Percentiles rank a stretch among this genome's conserved stretches.
phyloP scores from a whole-genome alignment of 2,888 invertebrate genomes.

The Athrips mouffetella region DNA sequence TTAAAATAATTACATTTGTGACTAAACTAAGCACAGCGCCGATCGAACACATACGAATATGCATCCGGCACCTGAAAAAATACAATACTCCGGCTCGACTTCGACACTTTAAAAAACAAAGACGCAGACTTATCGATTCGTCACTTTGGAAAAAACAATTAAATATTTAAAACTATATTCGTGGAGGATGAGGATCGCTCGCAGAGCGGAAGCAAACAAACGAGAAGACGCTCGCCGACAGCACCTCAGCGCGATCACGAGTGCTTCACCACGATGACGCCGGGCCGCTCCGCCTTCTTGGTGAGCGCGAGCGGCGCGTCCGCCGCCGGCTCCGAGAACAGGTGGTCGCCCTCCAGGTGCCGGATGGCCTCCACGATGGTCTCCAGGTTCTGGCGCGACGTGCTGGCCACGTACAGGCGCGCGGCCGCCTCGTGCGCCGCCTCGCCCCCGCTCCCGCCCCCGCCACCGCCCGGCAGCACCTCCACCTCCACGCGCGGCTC shows the following conservation, averaged over 20 bases:
- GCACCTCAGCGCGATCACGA: constrained; percentile 80
- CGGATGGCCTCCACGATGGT: constrained; percentile 99
- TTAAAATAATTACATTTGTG: constrained; percentile 63
- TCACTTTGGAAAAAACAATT: constrained; percentile 74
- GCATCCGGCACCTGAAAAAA: constrained; percentile 47
- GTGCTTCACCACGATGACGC: constrained; percentile 94
- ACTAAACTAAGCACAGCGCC: constrained; percentile 72
- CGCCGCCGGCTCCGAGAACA: constrained; percentile 87
- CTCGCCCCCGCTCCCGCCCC: too few relatives aligned
- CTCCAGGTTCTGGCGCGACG: constrained; percentile 96
- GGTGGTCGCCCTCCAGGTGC: constrained; percentile 96
- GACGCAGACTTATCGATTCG: constrained; percentile 74
- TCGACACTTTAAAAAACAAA: constrained; percentile 59
- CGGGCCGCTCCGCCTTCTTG: constrained; percentile 82
- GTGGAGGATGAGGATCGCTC: constrained; percentile 66
- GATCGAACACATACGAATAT: constrained; percentile 49
- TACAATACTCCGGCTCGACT: constrained; percentile 50
- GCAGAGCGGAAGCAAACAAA: constrained; percentile 50
- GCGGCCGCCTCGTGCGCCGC: constrained; percentile 59
- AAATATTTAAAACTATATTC: constrained; percentile 71
- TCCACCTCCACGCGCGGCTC: constrained; percentile 90
- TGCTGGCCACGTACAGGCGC: constrained; percentile 73
- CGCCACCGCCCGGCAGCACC: constrained; percentile 80
- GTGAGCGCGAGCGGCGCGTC: constrained; percentile 81
- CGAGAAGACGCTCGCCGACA: constrained; percentile 34